Evolutionary conservation across 2,888 invertebrate genomes (phyloP), one percentile per base, ranked within the genome.

Genomic region (Chromoteleia sp.): DNA sequence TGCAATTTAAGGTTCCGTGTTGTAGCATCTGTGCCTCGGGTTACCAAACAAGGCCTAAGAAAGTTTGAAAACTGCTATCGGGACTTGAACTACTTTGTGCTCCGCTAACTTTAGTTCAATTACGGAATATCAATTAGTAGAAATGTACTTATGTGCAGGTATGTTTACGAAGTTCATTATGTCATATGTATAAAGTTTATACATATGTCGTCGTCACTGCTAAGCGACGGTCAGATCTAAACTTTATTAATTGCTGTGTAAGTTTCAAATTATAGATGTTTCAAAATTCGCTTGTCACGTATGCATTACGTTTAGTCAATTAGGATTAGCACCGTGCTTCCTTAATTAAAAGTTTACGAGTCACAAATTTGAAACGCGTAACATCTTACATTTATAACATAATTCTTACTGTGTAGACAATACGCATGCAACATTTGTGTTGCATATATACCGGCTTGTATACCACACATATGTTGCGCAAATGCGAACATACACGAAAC

Each of bases 91-190:
- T 79, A 68, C 70, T 63, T 80, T 74, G 41, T 54, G 74, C 68
- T 73, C 33, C 36, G 59, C 79, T 79, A 73, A 79, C 50, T 79
- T 54, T 59, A 52, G 54, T 67, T 73, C 67, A 79, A 79, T 73
- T 68, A 48, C 36, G 67, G 67, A 73, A 79, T 79, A 79, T 79
- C 73, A 73, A 73, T 79, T 67, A 79, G 79, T 59, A 79, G 54
- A 33, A 79, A 67, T 67, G 50, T 59, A 73, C 21, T 54, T 67
- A 39, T 52, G 39, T 43, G 52, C 2, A 30, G 12, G 52, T 15
- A 25, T 54, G 54, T 70, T 65, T 58, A 58, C 43, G 30, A 36
- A 56, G 50, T 56, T 71, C 30, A 30, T 77, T 61, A 56, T 70
- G 39, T 43, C 29, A 21, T 45, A 12, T 56, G 29, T 19, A 25